Evolutionary conservation across 2,113 vertebrate genomes (phyloP), one percentile per base, ranked within the genome.

Genomic region (Caretta caretta): DNA sequence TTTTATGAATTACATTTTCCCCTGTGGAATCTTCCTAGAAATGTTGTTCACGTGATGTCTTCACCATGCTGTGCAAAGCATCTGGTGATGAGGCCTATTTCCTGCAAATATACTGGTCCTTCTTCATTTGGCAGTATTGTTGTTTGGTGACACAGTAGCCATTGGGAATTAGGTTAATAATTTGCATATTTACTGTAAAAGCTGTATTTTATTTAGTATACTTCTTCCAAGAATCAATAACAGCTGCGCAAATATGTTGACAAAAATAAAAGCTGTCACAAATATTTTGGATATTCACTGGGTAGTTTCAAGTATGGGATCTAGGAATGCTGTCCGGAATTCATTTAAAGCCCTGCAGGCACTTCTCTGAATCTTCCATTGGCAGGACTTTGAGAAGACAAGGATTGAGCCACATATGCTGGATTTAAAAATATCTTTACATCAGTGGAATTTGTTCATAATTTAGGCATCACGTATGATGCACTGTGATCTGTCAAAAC

Each of bases 361-460:
- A 84, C 94, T 94, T 96, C 87, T 92, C 83, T 94, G 93, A 69
- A 88, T 97, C 92, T 97, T 97, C 90, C 88, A 72, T 62, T 79
- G 94, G 94, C 80, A 95, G 80, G 83, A 85, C 83, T 93, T 56
- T 93, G 79, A 87, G 84, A 95, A 97, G 97, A 94, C 96, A 97
- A 97, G 92, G 59, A 82, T 54, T 54, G 84, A 0, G 22, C 95
- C 97, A 97, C 95, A 94, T 93, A 80, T 91, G 81, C 97, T 98
- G 94, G 92, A 95, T 97, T 97, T 97, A 97, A 90, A 96, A 97
- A 97, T 94, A 96, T 90, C 90, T 93, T 97, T 95, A 94, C 91
- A 96, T 97, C 96, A 94, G 53, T 97, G 97, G 98, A 98, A 97
- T 97, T 97, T 98, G 83, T 96, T 96, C 95, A 85, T 96, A 96